Evolutionary conservation across 92 coral and sea anemone genomes (phyloP), one percentile per base, ranked within the genome.

Genomic region (Porites rus): DNA sequence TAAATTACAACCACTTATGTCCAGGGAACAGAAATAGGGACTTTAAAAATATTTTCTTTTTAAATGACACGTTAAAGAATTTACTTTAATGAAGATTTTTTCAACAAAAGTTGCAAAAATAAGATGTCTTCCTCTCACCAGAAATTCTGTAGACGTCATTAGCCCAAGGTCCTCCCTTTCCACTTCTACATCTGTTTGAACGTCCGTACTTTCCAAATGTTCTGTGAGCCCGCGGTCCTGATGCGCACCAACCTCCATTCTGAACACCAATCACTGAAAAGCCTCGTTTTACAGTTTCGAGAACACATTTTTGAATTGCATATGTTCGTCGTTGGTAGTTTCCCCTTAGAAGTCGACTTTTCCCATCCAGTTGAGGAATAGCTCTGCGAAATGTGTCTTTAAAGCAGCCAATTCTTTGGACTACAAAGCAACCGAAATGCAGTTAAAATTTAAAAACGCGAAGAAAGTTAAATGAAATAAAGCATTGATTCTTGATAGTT

Each of bases 381-480:
- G 94, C 94, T 83, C 94, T 74, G 28, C 71, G 87, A 31, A 84
- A 74, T 50, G 80, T 83, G 86, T 91, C 94, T 25, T 78, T 88
- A 19, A 70, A 91, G 77, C 94, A 91, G 43, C 93, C 93, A 28
- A 90, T 82, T 70, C 46, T n/a, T 69, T 85, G 89, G 61, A 76
- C 89, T 85, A 20, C 19, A 53, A 84, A 24, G 22, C 51, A 81
- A 51, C 2, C 9, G 31, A 58, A 58, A 28, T 14, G 6, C 12
- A 76, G 7, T 58, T 56, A 1, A 28, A 56, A 56, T 56, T 56
- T 56, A 56, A 56, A 56, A 56, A 56, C 13, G 16, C 61, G 16
- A 38, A 38, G 46, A 38, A 38, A 0, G 46, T 3, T 38, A 38
- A 38, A 38, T 38, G 46, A 38, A 38, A 38, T 38, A 38, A 38